A percentile compares a stretch with the other conserved stretches of the same genome.
These are phyloP conservation scores for Lophotis ruficrista DNA, from an alignment of 2,113 vertebrate species.

Conservation along the genomic window DNA sequence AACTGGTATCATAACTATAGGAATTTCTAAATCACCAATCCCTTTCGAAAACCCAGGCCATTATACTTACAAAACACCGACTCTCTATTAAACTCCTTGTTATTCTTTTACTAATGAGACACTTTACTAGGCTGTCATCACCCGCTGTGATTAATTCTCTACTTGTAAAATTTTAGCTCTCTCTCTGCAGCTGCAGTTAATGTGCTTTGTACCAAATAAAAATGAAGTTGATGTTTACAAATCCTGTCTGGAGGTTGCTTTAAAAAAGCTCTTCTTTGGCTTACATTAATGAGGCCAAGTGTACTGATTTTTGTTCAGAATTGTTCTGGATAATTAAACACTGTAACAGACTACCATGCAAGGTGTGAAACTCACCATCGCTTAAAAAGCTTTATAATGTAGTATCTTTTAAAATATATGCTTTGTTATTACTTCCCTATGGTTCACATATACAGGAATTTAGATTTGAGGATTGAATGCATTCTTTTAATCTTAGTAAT, in stretches of 20 bases:
- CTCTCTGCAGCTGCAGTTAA: constrained; percentile 59
- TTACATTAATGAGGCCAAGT: constrained; percentile 49
- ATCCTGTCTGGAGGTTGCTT: constrained; percentile 50
- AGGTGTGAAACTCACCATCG: not conserved
- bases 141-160: constrained; percentile 71
- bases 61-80: constrained; percentile 42
- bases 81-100: constrained; percentile 62
- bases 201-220: constrained; percentile 65
- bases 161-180: constrained; percentile 65
- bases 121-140: constrained; percentile 70
- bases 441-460: not conserved
- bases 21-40: constrained; percentile 35
- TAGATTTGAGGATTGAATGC: not conserved
- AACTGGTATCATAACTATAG: not conserved
- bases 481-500: not conserved
- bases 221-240: constrained; percentile 67
- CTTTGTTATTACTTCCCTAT: not conserved
- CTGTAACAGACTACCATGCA: not conserved
- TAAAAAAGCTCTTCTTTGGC: constrained; percentile 34
- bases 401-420: not conserved
- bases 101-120: constrained; percentile 72
- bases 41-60: constrained; percentile 9
- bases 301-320: constrained; percentile 31
- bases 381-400: not conserved
- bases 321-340: constrained; percentile 52